These are phyloP conservation scores for Stictocephala bisonia DNA, from an alignment of 2,888 invertebrate genomes.

Conservation along the genomic window DNA sequence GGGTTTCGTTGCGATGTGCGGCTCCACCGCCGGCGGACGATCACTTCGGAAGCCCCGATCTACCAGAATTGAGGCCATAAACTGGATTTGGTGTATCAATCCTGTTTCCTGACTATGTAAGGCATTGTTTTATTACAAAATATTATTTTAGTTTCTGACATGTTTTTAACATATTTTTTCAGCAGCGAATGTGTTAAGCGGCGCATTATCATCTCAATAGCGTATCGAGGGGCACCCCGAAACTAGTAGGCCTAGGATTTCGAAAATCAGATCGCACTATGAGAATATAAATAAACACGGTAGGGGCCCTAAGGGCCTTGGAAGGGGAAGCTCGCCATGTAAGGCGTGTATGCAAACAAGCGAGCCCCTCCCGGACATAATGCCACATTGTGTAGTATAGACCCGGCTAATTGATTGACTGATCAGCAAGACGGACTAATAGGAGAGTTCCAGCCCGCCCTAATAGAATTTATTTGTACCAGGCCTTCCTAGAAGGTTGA, in stretches of 20 bases:
- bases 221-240: neutral
- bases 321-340: slow-evolving; percentile 30
- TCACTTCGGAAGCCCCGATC: no score
- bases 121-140: no score
- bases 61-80: no score
- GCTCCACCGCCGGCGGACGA: no score
- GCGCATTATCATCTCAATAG: slow-evolving; percentile 8
- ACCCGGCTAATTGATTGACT: slow-evolving; percentile 34
- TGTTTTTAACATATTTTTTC: no score
- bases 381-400: slow-evolving; percentile 8
- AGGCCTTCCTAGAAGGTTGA: neutral
- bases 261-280: slow-evolving; percentile 11
- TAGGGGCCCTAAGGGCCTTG: no score
- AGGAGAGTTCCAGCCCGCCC: no score
- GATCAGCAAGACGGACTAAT: neutral
- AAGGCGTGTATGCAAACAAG: slow-evolving; percentile 47
- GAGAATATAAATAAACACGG: slow-evolving; percentile 39
- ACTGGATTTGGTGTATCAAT: no score
- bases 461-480: slow-evolving; percentile 35
- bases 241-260: slow-evolving; percentile 28
- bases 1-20: no score
- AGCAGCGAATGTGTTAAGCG: no score
- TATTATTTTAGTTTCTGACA: no score
- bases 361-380: slow-evolving; percentile 26
- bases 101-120: no score